Conservation (phyloP, 92 coral and sea anemone species). For the Epizoanthus scotinus region DNA sequence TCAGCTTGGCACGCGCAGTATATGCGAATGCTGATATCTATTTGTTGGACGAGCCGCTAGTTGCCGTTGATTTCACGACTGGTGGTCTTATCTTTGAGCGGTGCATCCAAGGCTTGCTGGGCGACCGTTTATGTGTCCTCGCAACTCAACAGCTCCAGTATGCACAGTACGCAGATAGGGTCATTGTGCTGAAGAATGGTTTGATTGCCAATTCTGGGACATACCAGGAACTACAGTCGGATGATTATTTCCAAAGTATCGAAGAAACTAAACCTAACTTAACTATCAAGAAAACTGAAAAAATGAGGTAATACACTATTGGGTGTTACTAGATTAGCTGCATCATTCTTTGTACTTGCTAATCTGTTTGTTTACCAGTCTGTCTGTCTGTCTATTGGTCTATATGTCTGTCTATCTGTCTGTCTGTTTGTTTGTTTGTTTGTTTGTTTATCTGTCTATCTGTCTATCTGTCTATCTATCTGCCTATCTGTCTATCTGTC, state of each 20-base stretch:
- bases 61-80: slow-evolving; percentile 5
- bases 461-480: too few relatives aligned
- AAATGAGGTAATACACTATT: not conserved
- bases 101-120: slow-evolving; percentile 15
- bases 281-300: not conserved
- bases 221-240: not conserved
- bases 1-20: slow-evolving; percentile 26
- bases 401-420: too few relatives aligned
- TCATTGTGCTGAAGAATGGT: slow-evolving; percentile 13
- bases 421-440: too few relatives aligned
- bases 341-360: too few relatives aligned
- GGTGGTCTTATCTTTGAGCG: slow-evolving; percentile 1
- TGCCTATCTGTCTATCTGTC: too few relatives aligned
- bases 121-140: slow-evolving; percentile 12
- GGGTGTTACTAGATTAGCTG: too few relatives aligned
- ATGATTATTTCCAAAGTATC: not conserved
- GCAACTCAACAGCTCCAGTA: slow-evolving; percentile 22
- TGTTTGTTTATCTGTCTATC: too few relatives aligned
- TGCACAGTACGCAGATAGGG: not conserved
- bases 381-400: too few relatives aligned
- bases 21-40: slow-evolving; percentile 26
- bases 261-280: not conserved
- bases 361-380: too few relatives aligned
- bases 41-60: slow-evolving; percentile 35
- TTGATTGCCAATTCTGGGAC: slow-evolving; percentile 1